Base-by-base conservation (phyloP, 2,797 vertebrate species). In the Ara ararauna region DNA sequence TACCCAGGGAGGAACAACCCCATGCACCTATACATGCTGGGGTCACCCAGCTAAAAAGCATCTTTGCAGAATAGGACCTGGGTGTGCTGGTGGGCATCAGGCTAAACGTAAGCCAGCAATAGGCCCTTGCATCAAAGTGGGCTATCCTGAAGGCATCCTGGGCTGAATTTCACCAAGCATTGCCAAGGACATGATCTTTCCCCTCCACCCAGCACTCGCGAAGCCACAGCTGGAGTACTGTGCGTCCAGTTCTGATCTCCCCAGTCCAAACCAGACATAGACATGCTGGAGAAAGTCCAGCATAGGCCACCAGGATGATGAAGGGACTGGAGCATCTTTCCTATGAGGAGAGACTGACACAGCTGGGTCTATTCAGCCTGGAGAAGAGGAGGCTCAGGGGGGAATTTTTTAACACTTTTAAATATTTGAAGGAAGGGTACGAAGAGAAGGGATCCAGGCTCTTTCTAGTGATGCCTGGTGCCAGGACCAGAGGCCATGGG, bases 321-420 rank as follows among this genome's bases (percentile, higher is more conserved):
- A 64, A 78, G 21, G 24, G 48, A 42, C 34, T 26, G 34, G 13
- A 78, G 24, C 21, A 11, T 26, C 20, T 70, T 24, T 34, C 5
- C 73, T 47, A 3, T 30, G n/a, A 62, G 9, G 12, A n/a, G 26
- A 61, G 22, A 9, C 8, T 68, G 72, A 27, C 45, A 42, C 13
- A 36, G 21, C 26, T 24, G 17, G 7, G 14, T 7, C 1, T 19
- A 3, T 32, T 38, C 11, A 72, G 3, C 7, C 21, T 42, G 14
- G 27, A n/a, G 48, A 74, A 68, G 16, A 24, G 18, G 40, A 45
- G 3, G 6, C 4, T 5, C 3, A 2, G 2, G 10, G 5, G 5
- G 38, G 5, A 64, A 1, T 11, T 60, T 24, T 16, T 34, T 34
- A 36, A 24, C n/a, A 24, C 34, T 7, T 36, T 23, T 34, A 60